Base-by-base conservation (phyloP, 2,113 vertebrate genomes). In the Aldabrachelys gigantea region DNA sequence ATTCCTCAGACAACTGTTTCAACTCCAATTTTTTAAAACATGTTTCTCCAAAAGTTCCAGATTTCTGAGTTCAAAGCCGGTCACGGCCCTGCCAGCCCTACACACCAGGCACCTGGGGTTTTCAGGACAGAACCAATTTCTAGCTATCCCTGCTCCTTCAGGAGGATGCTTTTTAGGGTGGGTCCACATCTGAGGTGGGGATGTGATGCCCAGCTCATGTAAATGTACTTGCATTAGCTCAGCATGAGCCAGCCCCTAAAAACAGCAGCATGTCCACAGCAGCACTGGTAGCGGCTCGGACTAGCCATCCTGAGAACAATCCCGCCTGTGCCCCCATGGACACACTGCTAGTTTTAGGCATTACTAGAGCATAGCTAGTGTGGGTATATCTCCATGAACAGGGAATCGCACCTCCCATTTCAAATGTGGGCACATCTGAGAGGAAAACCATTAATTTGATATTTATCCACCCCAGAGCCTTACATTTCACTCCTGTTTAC, bases 81-180 rank as follows among this genome's bases (percentile, higher is more conserved):
- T 10, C 1, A 1, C 31, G 35, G 22, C 1, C 29, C 44, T 62
- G 5, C 31, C 27, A 1, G 4, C 1, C 4, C 0, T 0, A 0
- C 84, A 38, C 52, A 2, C n/a, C 31, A 31, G 49, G 22, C 56
- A 41, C 19, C 25, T 62, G 0, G 16, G 72, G 44, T 29, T 80
- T 14, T 35, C 31, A 2, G 2, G 0, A 35, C 7, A 22, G 56
- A 72, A 24, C 47, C 6, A 0, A 0, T 2, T 4, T 14, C 44
- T 47, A 38, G 19, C 19, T 11, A n/a, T 72, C 11, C 0, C 17
- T 1, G 9, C n/a, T 4, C n/a, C 65, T 75, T 87, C 82, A 65
- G 2, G 8, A 27, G 19, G 44, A 7, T 50, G 25, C 5, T 0
- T 41, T 78, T 38, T 16, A 47, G 75, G 13, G 22, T 14, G 14